These are phyloP conservation scores for Anneissia japonica DNA, from an alignment of 35 echinoderm and acorn worm species.

Conservation along the genomic window DNA sequence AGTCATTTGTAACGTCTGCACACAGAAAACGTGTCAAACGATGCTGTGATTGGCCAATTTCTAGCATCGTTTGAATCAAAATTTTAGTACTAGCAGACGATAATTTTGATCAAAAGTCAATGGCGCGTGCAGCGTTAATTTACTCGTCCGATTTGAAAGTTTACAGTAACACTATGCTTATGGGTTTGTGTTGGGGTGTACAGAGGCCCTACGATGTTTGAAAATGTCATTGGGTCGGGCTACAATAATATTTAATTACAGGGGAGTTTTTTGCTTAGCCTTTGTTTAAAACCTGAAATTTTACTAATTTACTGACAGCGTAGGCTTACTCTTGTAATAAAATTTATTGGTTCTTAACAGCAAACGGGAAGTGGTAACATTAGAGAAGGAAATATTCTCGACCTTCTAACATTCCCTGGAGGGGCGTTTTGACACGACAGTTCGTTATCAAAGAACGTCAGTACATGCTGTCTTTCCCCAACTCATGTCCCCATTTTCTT, in stretches of 20 bases:
- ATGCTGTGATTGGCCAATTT: background rate
- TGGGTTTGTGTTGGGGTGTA: too few species aligned
- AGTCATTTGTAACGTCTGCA: background rate
- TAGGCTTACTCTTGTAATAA: too few species aligned
- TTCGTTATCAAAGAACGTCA: background rate
- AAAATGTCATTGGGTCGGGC: too few species aligned
- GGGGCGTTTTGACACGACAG: background rate
- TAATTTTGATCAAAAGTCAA: background rate
- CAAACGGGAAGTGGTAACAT: background rate
- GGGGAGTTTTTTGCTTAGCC: too few species aligned
- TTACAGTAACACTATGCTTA: too few species aligned
- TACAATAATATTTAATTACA: too few species aligned
- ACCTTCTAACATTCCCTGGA: background rate
- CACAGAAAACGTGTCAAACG: background rate
- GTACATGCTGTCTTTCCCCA: background rate
- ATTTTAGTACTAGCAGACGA: background rate
- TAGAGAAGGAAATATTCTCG: background rate
- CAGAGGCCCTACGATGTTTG: too few species aligned
- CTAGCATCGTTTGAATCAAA: background rate
- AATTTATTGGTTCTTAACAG: too few species aligned
- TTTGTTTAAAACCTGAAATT: too few species aligned
- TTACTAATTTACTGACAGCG: too few species aligned
- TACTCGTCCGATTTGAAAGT: background rate
- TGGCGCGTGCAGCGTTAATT: background rate
- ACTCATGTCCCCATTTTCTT: background rate